Evolutionary conservation across 2,888 invertebrate genomes (phyloP).

Genomic region (Lithodes maja): DNA sequence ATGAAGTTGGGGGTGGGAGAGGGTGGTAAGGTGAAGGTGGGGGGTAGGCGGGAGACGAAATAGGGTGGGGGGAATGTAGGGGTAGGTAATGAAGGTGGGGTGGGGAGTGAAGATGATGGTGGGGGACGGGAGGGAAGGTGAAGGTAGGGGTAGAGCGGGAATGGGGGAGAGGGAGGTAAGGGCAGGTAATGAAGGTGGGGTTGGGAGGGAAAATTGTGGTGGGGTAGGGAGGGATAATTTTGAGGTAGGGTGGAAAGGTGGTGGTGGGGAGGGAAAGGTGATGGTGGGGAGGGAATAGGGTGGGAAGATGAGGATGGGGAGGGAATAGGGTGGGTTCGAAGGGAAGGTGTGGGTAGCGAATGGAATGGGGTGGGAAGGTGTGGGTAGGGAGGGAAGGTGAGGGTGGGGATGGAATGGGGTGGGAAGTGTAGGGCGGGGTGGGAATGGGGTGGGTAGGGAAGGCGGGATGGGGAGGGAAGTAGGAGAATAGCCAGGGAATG

Average conservation of each 20-base stretch:
- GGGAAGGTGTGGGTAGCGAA: not conserved
- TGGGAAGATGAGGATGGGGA: not conserved
- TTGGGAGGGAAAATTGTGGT: no score
- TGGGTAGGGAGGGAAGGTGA: not conserved
- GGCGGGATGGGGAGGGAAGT: not conserved
- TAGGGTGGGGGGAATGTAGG: not conserved
- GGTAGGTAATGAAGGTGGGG: no score
- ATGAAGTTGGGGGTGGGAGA: not conserved
- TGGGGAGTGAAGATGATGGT: not conserved
- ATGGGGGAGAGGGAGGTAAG: not conserved
- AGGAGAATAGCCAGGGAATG: no score
- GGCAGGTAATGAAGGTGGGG: not conserved
- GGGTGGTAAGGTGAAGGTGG: not conserved
- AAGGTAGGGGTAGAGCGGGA: not conserved
- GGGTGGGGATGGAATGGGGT: not conserved
- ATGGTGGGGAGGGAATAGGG: not conserved
- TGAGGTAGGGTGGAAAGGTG: not conserved
- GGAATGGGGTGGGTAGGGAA: not conserved
- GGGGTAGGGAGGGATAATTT: not conserved
- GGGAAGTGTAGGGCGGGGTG: not conserved
- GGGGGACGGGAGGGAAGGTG: not conserved
- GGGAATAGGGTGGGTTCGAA: not conserved
- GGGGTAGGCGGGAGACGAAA: not conserved
- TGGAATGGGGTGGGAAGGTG: no score
- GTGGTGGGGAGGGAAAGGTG: not conserved